Base-by-base conservation (phyloP, 1,140 invertebrate genomes). In the Drosophila athabasca region DNA sequence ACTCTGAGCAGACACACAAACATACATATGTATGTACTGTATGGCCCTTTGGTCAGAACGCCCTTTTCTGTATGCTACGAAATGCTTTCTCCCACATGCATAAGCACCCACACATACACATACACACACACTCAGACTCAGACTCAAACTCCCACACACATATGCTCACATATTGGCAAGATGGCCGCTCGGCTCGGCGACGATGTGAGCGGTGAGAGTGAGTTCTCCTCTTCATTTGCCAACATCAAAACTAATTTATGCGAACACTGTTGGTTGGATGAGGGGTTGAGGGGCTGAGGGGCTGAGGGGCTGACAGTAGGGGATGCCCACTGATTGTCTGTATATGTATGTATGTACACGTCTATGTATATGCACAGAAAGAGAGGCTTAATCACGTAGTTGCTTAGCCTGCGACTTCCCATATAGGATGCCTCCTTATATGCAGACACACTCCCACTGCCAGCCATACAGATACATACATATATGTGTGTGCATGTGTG, bases 181-280 rank as follows among this genome's bases (percentile, higher is more conserved):
- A 80, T 80, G 71, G 77, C 76, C 78, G 78, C 57, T 77, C 58
- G 54, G 59, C 64, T 69, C 53, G 61, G 43, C 46, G 46, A 67
- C 61, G 61, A 67, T 45, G 26, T 52, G 61, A 31, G 22, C 6
- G 53, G 39, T 51, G 54, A 54, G 54, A 39, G 31, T 9, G 48
- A 62, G 51, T 57, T 69, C 74, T 66, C 65, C 74, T 66, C 71
- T 71, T 81, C 73, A 79, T 79, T 79, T 79, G 76, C 76, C 76
- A 70, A 60, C 76, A 74, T 57, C 79, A 82, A 81, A 77, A 77
- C 74, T 81, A 81, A 81, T 81, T 82, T 81, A 81, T 81, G 79
- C 79, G 74, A 81, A 82, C 76, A 70, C 17, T 49, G 44, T 48
- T 52, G 48, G 61, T 44, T 39, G 8, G 13, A 48, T 19, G 17